Percentiles rank a stretch among this genome's conserved stretches.
phyloP scores from a whole-genome alignment of 2,797 vertebrate species.

The Myripristis jacobus region DNA sequence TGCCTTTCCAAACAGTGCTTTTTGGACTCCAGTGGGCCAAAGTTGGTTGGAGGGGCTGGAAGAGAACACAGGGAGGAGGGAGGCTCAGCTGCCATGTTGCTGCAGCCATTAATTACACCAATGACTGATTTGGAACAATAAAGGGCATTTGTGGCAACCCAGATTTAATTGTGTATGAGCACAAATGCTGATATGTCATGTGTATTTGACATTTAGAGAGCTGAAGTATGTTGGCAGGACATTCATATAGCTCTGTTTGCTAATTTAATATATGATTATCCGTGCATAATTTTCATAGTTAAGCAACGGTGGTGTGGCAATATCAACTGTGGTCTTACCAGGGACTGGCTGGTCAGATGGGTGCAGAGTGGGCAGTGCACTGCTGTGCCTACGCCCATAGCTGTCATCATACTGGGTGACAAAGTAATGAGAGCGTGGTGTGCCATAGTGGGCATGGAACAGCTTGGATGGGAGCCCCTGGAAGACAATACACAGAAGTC shows the following conservation, averaged over 20 bases:
- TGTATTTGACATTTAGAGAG: conserved; percentile 33
- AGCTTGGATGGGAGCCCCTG: conserved; percentile 84
- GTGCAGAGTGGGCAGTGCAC: conserved; percentile 67
- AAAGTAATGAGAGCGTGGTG: conserved; percentile 69
- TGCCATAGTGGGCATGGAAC: conserved; percentile 78
- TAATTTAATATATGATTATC: conserved; percentile 30
- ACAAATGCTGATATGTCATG: conserved; percentile 49
- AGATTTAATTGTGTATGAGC: conserved; percentile 57
- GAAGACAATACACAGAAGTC: conserved; percentile 49
- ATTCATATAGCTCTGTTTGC: neutral
- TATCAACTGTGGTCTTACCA: conserved; percentile 72
- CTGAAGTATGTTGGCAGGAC: conserved; percentile 29
- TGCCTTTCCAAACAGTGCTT: conserved; percentile 59
- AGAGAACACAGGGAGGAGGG: conserved; percentile 28
- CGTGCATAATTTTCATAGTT: conserved; percentile 28
- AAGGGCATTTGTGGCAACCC: conserved; percentile 49
- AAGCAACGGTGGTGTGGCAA: conserved; percentile 10
- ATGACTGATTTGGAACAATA: conserved; percentile 69
- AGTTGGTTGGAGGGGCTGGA: conserved; percentile 84
- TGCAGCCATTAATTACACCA: conserved; percentile 65
- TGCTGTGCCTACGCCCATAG: conserved; percentile 66
- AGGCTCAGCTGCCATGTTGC: conserved; percentile 58
- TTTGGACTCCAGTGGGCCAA: conserved; percentile 75
- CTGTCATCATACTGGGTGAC: conserved; percentile 84
- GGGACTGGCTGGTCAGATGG: conserved; percentile 76